Evolutionary conservation across 2,888 invertebrate species (phyloP).

Genomic region (Pterobdella sp.): DNA sequence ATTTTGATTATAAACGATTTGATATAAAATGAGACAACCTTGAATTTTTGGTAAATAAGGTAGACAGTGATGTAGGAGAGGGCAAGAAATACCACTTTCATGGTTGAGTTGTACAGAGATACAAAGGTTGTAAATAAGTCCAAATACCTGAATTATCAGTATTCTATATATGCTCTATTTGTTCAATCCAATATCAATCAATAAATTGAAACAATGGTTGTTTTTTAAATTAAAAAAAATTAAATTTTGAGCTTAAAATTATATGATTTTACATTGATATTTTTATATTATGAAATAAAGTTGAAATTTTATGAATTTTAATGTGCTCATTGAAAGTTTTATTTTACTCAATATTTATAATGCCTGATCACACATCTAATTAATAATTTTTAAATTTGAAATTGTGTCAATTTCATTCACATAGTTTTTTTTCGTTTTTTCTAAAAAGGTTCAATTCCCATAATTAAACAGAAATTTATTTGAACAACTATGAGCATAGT

Average conservation of each 20-base stretch:
- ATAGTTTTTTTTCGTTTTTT: neutral
- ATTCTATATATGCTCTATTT: no score
- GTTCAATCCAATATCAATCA: neutral
- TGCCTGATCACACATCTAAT: neutral
- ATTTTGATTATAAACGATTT: no score
- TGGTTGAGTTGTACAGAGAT: constrained; percentile 86
- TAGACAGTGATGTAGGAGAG: constrained; percentile 67
- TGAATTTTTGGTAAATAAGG: constrained; percentile 92
- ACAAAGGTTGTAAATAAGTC: constrained; percentile 89
- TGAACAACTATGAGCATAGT: no score
- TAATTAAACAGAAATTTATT: no score
- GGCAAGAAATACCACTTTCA: constrained; percentile 67
- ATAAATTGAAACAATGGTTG: neutral
- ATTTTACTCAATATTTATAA: no score
- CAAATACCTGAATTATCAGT: constrained; percentile 63
- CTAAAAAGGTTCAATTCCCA: no score
- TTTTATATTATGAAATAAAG: no score
- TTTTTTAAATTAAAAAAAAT: neutral
- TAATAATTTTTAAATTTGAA: neutral
- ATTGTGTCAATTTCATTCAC: neutral
- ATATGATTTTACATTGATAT: no score
- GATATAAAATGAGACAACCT: no score
- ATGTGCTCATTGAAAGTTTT: no score
- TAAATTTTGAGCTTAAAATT: no score
- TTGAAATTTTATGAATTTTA: no score